phyloP scores from a whole-genome alignment of 2,888 invertebrate genomes.

The Torymus tubicola region DNA sequence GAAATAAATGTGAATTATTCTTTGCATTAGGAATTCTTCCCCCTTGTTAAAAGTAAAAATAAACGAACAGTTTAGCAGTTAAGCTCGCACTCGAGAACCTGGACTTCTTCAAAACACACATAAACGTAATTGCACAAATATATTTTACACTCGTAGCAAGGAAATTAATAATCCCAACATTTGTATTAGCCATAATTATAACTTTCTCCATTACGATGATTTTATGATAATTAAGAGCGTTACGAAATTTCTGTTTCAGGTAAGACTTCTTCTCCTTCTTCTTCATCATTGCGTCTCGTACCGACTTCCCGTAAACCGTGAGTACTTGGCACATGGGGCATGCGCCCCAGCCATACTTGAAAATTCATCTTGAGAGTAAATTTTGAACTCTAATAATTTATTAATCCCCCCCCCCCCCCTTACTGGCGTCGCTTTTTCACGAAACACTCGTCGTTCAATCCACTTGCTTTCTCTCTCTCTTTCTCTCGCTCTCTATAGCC shows the following conservation, averaged over 20 bases:
- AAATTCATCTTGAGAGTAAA: background rate
- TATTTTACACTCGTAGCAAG: background rate
- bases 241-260: background rate
- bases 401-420: background rate
- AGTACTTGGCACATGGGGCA: background rate
- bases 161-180: too few relatives aligned
- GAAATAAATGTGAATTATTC: too few relatives aligned
- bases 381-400: constrained; percentile 24
- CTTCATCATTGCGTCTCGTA: too few relatives aligned
- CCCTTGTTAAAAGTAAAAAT: too few relatives aligned
- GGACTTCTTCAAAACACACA: background rate
- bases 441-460: constrained; percentile 21
- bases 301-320: background rate
- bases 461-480: background rate
- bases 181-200: too few relatives aligned
- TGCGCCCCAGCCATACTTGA: background rate
- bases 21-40: too few relatives aligned
- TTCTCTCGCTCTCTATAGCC: background rate
- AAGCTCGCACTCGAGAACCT: too few relatives aligned
- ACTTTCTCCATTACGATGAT: too few relatives aligned
- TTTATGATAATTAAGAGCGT: too few relatives aligned
- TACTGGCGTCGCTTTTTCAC: constrained; percentile 5
- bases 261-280: background rate
- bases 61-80: too few relatives aligned
- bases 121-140: background rate